Base-by-base conservation (phyloP, 2,113 vertebrate species). In the Limnothrissa miodon region DNA sequence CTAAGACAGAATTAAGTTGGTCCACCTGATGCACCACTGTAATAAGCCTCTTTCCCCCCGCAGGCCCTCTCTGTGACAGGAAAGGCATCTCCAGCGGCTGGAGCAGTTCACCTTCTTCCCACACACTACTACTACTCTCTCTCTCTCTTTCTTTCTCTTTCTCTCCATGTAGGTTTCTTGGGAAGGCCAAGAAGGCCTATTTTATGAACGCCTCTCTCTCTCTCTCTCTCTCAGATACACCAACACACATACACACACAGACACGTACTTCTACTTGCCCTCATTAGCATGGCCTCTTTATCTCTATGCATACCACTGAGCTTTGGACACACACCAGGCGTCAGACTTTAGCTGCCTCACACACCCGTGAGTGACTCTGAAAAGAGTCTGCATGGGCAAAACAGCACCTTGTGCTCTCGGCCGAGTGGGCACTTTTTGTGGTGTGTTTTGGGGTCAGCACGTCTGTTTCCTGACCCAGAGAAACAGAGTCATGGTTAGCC, bases 1-100 rank as follows among this genome's bases (percentile, higher is more conserved):
- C 79, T 74, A 81, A 84, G 74, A 83, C 19, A 59, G 48, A 85
- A 81, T 85, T 87, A 86, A 87, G 81, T 45, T n/a, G 39, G 25
- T n/a, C 19, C 39, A 74, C 78, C 78, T 45, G 78, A 79, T 82
- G 82, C 86, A 83, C 83, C 51, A 78, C 70, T 46, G 78, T 48
- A 84, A 80, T 84, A 81, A 83, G 45, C 79, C 46, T 25, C 85
- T 87, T 81, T 83, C 39, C 17, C 56, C 56, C 39, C 45, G 45
- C 56, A 4, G 23, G 42, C 44, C 80, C 81, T 83, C 80, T 6
- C 46, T 15, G 46, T 85, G 82, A 85, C 7, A 7, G 66, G 42
- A 6, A 2, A 8, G 33, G 44, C 15, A 17, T 48, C 13, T 48
- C 46, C 46, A 48, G 46, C 10, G 46, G 46, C 46, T 15, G 13